Evolutionary conservation across 2,888 invertebrate genomes (phyloP), one percentile per base, ranked within the genome.

Genomic region (Epistrophella euchroma): DNA sequence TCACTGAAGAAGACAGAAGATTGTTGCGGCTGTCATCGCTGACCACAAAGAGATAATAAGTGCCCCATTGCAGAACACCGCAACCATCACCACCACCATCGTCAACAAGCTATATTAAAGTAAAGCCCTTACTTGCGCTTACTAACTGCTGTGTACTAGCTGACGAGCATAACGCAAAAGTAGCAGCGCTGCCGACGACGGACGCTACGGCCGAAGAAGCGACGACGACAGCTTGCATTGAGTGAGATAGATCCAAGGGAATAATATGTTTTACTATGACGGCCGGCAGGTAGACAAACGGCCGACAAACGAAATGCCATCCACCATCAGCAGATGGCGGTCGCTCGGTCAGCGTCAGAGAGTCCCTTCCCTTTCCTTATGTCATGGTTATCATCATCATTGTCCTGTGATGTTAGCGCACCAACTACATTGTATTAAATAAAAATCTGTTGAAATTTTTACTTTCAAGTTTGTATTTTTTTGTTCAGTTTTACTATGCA

Each of bases 11-110:
- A 82, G 86, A 82, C 86, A 86, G 86, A 74, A 86, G 71, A 86
- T 86, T 82, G 86, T 82, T 82, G 87, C 87, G 87, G 87, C 87
- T 87, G 87, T 87, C 87, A 87, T 87, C 87, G 83, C 78, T 83
- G 75, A 79, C 87, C 83, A 87, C 87, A 87, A 87, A 87, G 87
- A 87, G 83, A 78, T 87, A 87, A 87, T 87, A 87, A 83, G 87
- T 83, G 82, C 78, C 74, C 82, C 52, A 84, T 47, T 35, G 47
- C 17, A 66, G 32, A 47, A 25, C 4, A 28, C 40, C 22, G 4
- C 3, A 28, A 19, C 37, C 19, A 11, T 5, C n/a, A 58, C n/a
- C 64, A 64, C 13, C 40, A 15, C 15, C 40, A 17, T 28, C 50
- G 22, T 66, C 77, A 64, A 71, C 76, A 68, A 70, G 68, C 13